Conservation (phyloP, 2,888 invertebrate genomes). For the Lepetodrilus schrolli region DNA sequence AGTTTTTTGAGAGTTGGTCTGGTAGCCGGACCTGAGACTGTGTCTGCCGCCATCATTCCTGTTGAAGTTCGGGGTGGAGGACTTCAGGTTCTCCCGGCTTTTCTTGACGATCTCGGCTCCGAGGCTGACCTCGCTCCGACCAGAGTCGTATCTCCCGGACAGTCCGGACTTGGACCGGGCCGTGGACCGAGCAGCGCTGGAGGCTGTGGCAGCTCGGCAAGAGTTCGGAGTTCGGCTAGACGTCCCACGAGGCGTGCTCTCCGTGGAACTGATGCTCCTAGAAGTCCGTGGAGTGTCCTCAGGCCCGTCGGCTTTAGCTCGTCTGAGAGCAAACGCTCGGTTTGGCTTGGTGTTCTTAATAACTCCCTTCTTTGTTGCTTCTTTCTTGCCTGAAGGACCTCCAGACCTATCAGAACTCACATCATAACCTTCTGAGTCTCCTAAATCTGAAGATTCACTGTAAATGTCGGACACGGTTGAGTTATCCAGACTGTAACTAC, state of each 20-base stretch:
- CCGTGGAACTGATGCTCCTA: slow-evolving; percentile 37
- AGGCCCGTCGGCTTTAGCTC: slow-evolving; percentile 77
- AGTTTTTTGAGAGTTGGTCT: slow-evolving; percentile 28
- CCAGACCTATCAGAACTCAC: slow-evolving; percentile 77
- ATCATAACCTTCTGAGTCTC: slow-evolving; percentile 56
- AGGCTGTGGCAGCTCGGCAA: slow-evolving; percentile 38
- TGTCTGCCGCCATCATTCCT: slow-evolving; percentile 60
- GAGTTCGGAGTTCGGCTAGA: slow-evolving; percentile 33
- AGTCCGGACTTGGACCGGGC: slow-evolving; percentile 26
- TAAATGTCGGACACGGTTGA: slow-evolving; percentile 61
- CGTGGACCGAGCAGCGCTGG: slow-evolving; percentile 36
- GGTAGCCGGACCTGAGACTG: slow-evolving; percentile 50
- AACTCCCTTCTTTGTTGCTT: slow-evolving; percentile 57
- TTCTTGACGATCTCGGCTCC: slow-evolving; percentile 66
- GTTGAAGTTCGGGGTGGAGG: slow-evolving; percentile 39
- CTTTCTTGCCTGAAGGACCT: slow-evolving; percentile 64
- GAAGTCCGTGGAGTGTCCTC: slow-evolving; percentile 38
- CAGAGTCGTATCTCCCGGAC: slow-evolving; percentile 36
- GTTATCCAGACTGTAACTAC: not conserved
- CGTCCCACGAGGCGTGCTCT: slow-evolving; percentile 32
- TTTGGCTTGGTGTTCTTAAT: slow-evolving; percentile 78
- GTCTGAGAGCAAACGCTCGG: slow-evolving; percentile 82
- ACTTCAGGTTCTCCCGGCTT: slow-evolving; percentile 52
- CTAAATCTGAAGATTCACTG: slow-evolving; percentile 52
- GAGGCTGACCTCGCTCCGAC: slow-evolving; percentile 62